Conservation (phyloP, 2,113 vertebrate genomes). For the Phyllostomus discolor region DNA sequence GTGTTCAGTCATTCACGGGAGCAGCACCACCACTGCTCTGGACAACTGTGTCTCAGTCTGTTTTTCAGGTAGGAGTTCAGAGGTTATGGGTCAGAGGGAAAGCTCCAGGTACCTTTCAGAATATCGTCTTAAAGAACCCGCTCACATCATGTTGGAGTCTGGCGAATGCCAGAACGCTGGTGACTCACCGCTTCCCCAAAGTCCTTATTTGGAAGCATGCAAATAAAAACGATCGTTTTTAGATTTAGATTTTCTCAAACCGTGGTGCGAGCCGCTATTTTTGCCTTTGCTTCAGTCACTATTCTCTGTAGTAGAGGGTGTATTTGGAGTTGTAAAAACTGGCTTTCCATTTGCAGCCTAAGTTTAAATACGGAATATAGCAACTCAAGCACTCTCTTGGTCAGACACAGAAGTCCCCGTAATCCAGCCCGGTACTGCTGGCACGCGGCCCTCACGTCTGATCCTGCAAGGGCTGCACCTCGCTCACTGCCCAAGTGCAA, state of each 20-base stretch:
- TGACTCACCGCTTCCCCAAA: constrained; percentile 44
- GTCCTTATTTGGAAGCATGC: constrained; percentile 68
- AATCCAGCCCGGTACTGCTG: background rate
- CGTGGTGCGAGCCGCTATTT: constrained; percentile 61
- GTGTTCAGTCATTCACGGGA: background rate
- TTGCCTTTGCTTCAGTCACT: constrained; percentile 69
- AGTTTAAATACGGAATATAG: constrained; percentile 49
- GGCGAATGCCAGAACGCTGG: background rate
- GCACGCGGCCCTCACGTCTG: background rate
- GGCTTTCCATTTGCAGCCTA: constrained; percentile 46
- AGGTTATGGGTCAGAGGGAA: background rate
- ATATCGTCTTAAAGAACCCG: background rate
- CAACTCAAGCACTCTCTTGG: background rate
- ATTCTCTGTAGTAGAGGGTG: constrained; percentile 67
- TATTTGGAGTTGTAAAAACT: constrained; percentile 68
- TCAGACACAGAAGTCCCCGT: background rate
- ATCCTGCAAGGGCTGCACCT: background rate
- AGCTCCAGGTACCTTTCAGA: background rate
- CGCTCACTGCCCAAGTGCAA: background rate
- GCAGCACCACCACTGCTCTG: background rate
- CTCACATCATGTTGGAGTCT: background rate
- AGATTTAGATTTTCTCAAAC: constrained; percentile 65
- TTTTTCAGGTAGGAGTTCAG: background rate
- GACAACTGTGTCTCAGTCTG: background rate
- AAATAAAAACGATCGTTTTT: constrained; percentile 65